Evolutionary conservation across 2,797 vertebrate genomes (phyloP).

Genomic region (Muscicapa striata): DNA sequence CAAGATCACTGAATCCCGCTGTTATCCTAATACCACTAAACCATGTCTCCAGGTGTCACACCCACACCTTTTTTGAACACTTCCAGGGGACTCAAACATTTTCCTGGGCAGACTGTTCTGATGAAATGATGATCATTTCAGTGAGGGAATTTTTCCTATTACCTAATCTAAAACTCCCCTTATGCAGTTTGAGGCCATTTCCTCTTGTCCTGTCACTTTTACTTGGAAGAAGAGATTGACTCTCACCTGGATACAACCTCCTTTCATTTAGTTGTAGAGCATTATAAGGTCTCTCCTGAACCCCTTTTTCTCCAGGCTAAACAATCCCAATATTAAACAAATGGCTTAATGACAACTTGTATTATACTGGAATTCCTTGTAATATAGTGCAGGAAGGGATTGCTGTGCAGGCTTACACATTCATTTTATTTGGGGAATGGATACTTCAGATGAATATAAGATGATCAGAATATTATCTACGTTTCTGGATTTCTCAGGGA

Average conservation of each 20-base stretch:
- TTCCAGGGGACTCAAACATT: neutral
- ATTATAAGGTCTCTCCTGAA: neutral
- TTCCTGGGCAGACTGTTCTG: neutral
- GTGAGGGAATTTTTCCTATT: neutral
- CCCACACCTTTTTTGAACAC: neutral
- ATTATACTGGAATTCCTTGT: neutral
- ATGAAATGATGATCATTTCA: neutral
- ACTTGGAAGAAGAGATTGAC: neutral
- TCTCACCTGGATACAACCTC: neutral
- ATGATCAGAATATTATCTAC: neutral
- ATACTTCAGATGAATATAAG: neutral
- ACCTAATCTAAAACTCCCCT: neutral
- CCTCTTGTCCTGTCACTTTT: neutral
- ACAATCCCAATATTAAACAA: neutral
- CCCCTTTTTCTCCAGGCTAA: neutral
- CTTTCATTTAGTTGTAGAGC: neutral
- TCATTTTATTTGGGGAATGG: neutral
- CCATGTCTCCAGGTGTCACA: neutral
- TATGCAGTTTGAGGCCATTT: neutral
- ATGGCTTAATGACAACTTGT: neutral
- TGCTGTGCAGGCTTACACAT: neutral
- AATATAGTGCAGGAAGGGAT: neutral
- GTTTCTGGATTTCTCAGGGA: neutral
- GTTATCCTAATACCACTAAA: neutral
- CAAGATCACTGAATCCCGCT: neutral